Evolutionary conservation across 2,888 invertebrate genomes (phyloP).

Genomic region (Melanostoma mellinum): DNA sequence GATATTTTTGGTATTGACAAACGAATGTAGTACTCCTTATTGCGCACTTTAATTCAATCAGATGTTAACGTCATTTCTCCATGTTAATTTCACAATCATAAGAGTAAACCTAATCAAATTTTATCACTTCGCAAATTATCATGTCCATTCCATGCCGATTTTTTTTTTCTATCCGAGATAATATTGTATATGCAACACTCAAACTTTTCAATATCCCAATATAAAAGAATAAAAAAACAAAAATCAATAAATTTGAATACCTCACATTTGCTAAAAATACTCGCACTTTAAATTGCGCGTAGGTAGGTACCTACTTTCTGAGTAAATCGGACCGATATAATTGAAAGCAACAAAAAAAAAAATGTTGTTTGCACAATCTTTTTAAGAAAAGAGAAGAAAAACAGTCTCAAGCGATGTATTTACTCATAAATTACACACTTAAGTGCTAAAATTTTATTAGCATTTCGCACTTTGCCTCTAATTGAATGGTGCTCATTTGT

Average conservation of each 20-base stretch:
- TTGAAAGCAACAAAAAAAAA: conserved; percentile 35
- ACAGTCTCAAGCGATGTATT: conserved; percentile 62
- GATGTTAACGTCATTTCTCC: no score
- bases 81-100: no score
- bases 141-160: no score
- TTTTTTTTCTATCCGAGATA: not conserved
- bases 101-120: no score
- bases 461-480: conserved; percentile 70
- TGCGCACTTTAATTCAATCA: no score
- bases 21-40: no score
- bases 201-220: not conserved
- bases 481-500: conserved; percentile 70
- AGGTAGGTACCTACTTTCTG: conserved; percentile 6
- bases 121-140: no score
- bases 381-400: conserved; percentile 9
- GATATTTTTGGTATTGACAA: no score
- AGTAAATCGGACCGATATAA: conserved; percentile 62
- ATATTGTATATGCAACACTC: not conserved
- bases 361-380: conserved; percentile 51
- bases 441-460: conserved; percentile 72
- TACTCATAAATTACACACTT: conserved; percentile 67
- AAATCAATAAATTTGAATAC: conserved; percentile 60
- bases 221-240: not conserved
- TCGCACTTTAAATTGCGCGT: conserved; percentile 22
- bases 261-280: conserved; percentile 66